Evolutionary conservation across 2,888 invertebrate genomes (phyloP).

Genomic region (Eristalis pertinax): DNA sequence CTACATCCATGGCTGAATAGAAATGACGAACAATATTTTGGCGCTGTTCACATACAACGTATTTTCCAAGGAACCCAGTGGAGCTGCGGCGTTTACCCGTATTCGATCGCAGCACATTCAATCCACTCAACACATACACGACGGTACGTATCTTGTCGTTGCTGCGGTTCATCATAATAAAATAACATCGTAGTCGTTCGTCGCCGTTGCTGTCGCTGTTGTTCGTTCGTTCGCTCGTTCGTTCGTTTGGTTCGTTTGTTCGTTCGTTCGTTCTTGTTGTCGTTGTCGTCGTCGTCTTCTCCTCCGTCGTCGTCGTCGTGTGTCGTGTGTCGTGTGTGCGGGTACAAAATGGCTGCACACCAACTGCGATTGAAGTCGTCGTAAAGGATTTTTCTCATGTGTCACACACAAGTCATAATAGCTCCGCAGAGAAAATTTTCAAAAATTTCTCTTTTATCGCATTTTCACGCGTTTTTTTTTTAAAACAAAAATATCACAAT

Average conservation of each 20-base stretch:
- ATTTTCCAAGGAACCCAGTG: conserved; percentile 74
- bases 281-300: conserved; percentile 12
- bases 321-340: conserved; percentile 49
- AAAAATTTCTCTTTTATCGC: conserved; percentile 58
- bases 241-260: conserved; percentile 12
- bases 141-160: conserved; percentile 65
- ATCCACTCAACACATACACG: conserved; percentile 74
- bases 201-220: conserved; percentile 62
- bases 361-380: conserved; percentile 72
- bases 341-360: conserved; percentile 73
- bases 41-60: conserved; percentile 71
- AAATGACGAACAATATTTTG: conserved; percentile 72
- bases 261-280: conserved; percentile 45
- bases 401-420: conserved; percentile 72
- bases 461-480: conserved; percentile 50
- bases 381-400: conserved; percentile 72
- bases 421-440: conserved; percentile 69
- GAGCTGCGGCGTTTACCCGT: conserved; percentile 75
- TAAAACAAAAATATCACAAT: conserved; percentile 15
- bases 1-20: conserved; percentile 52
- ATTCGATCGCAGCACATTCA: conserved; percentile 74
- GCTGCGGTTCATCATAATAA: conserved; percentile 45
- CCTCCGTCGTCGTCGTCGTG: conserved; percentile 26
- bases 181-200: conserved; percentile 41
- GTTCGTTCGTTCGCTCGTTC: conserved; percentile 22